phyloP scores from a whole-genome alignment of 1,140 invertebrate species.

The Drosophila quadrilineata region DNA sequence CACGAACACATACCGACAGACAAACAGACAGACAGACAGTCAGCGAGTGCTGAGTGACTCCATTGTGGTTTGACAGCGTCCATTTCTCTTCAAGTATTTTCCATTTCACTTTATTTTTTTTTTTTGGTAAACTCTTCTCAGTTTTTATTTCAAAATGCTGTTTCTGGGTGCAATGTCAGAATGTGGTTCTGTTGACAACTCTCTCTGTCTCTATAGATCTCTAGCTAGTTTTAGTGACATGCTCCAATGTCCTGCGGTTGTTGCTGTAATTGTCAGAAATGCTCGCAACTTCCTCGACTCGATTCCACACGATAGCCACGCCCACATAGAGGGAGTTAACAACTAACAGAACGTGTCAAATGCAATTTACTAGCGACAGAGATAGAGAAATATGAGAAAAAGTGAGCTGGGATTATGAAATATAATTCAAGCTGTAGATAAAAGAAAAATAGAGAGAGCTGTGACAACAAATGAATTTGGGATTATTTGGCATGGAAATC shows the following conservation, averaged over 20 bases:
- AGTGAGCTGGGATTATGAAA: too few relatives aligned
- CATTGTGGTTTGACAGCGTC: conserved; percentile 57
- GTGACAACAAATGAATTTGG: too few relatives aligned
- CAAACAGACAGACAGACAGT: too few relatives aligned
- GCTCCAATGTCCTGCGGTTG: conserved; percentile 44
- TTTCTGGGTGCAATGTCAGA: not conserved
- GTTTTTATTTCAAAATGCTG: conserved; percentile 7
- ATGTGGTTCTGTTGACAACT: conserved; percentile 23
- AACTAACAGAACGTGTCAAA: not conserved
- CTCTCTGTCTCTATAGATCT: too few relatives aligned
- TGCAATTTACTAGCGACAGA: not conserved
- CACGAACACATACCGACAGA: too few relatives aligned
- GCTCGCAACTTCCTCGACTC: conserved; percentile 19
- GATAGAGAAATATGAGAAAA: not conserved
- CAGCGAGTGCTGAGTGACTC: conserved; percentile 42
- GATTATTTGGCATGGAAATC: too few relatives aligned
- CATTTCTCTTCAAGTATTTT: conserved; percentile 19
- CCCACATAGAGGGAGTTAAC: not conserved
- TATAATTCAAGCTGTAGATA: too few relatives aligned
- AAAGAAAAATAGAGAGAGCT: too few relatives aligned
- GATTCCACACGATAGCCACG: not conserved
- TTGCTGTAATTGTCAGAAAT: conserved; percentile 58
- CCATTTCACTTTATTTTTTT: not conserved
- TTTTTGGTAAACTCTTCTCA: not conserved
- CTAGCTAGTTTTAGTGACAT: conserved; percentile 13